Conservation (phyloP, 1,140 invertebrate genomes). For the Drosophila truncata region DNA sequence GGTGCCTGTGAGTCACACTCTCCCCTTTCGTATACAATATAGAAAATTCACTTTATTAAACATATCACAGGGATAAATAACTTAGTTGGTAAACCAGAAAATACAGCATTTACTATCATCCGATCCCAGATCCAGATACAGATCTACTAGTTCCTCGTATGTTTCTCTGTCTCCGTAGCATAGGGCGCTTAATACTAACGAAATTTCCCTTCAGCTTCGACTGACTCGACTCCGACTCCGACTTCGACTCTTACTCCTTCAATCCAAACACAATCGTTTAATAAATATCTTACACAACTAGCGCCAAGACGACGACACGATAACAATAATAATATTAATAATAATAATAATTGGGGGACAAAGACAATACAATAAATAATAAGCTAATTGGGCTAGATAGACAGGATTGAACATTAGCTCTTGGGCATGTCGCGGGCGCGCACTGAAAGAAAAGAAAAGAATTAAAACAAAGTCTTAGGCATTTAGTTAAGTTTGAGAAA, state of each 20-base stretch:
- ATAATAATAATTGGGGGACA: conserved; percentile 64
- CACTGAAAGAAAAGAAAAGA: conserved; percentile 86
- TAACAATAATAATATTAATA: conserved; percentile 60
- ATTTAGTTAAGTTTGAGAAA: conserved; percentile 36
- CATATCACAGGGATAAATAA: conserved; percentile 85
- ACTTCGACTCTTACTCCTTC: conserved; percentile 10
- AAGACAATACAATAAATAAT: conserved; percentile 76
- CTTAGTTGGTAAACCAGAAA: conserved; percentile 76
- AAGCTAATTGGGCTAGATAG: conserved; percentile 68
- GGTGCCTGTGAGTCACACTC: conserved; percentile 17
- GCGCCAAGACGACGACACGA: conserved; percentile 58
- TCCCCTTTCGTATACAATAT: conserved; percentile 9
- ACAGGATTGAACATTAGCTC: conserved; percentile 60
- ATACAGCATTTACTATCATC: conserved; percentile 48
- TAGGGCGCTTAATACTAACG: conserved; percentile 55
- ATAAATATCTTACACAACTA: conserved; percentile 79
- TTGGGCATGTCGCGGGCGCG: conserved; percentile 86
- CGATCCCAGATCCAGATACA: conserved; percentile 34
- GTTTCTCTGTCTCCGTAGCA: conserved; percentile 51
- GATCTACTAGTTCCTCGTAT: conserved; percentile 34
- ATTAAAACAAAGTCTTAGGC: neutral
- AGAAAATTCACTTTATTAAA: conserved; percentile 76
- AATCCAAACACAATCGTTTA: conserved; percentile 49
- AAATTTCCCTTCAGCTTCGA: conserved; percentile 47
- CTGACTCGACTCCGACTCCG: conserved; percentile 38